Evolutionary conservation across 2,797 vertebrate species (phyloP).

Genomic region (Nannoperca obscura): DNA sequence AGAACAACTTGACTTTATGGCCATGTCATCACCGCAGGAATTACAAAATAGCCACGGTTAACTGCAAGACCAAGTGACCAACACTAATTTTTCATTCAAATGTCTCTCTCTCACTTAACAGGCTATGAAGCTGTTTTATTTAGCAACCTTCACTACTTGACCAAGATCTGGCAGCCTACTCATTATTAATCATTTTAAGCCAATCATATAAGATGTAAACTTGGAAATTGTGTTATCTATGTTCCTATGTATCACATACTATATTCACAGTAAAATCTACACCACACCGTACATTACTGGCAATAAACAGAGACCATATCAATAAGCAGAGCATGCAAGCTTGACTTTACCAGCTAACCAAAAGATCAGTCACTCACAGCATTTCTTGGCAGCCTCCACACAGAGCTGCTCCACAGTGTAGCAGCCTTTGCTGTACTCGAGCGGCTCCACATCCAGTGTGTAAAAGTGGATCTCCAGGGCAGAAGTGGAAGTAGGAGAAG

Average conservation of each 20-base stretch:
- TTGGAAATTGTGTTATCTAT: not conserved
- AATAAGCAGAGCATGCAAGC: not conserved
- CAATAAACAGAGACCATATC: not conserved
- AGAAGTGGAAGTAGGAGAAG: constrained; percentile 76
- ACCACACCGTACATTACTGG: not conserved
- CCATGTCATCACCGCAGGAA: not conserved
- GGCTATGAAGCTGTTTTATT: not conserved
- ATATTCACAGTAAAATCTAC: not conserved
- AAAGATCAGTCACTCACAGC: constrained; percentile 83
- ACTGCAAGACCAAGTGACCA: not conserved
- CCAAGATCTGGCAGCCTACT: not conserved
- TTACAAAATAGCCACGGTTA: not conserved
- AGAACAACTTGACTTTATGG: not conserved
- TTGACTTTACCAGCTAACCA: not conserved
- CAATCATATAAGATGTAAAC: not conserved
- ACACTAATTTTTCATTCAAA: too few relatives aligned
- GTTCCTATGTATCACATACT: too few relatives aligned
- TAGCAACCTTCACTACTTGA: not conserved
- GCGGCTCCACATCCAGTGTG: constrained; percentile 81
- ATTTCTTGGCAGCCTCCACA: constrained; percentile 90
- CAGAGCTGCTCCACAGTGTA: constrained; percentile 92
- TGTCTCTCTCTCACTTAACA: not conserved
- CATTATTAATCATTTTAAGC: not conserved
- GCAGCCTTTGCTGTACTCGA: constrained; percentile 86
- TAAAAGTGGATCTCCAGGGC: constrained; percentile 94